Evolutionary conservation across 1,140 invertebrate genomes (phyloP).

Genomic region (Hypsibius dujardini): DNA sequence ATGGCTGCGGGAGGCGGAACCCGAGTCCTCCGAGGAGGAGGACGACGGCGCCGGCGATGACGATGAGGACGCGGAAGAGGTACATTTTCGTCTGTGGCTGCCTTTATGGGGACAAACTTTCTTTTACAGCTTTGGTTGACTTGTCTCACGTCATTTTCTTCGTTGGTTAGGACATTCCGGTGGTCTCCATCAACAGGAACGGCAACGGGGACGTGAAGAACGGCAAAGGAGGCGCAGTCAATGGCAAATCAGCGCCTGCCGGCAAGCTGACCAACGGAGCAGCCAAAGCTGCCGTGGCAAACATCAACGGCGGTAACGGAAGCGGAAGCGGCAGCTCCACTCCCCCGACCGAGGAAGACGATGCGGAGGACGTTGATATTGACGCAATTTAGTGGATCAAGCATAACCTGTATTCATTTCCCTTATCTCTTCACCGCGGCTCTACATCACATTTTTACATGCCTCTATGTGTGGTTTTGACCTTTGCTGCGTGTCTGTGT

Average conservation of each 20-base stretch:
- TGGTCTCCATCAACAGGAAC: slow-evolving; percentile 39
- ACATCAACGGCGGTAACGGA: slow-evolving; percentile 18
- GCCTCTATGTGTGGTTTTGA: too few species aligned
- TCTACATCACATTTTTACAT: too few species aligned
- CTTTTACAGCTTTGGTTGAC: too few species aligned
- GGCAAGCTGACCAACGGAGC: slow-evolving; percentile 15
- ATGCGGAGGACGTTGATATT: slow-evolving; percentile 28
- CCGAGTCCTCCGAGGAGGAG: slow-evolving; percentile 53
- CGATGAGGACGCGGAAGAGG: slow-evolving; percentile 24
- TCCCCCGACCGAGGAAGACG: slow-evolving; percentile 23
- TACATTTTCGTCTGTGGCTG: too few species aligned
- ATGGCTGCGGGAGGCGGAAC: slow-evolving; percentile 91
- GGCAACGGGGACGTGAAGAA: background rate
- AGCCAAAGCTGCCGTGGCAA: background rate
- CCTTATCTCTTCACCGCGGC: too few species aligned
- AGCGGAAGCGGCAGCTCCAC: background rate
- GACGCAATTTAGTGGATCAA: slow-evolving; percentile 26
- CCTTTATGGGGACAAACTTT: too few species aligned
- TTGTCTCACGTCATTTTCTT: too few species aligned
- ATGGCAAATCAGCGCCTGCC: background rate
- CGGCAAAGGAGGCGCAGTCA: background rate
- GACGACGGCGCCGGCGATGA: slow-evolving; percentile 49
- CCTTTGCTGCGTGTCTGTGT: too few species aligned
- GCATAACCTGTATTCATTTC: too few species aligned
- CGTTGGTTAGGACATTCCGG: too few species aligned